phyloP scores from a whole-genome alignment of 2,888 invertebrate species.

The Yponomeuta plumbellus region DNA sequence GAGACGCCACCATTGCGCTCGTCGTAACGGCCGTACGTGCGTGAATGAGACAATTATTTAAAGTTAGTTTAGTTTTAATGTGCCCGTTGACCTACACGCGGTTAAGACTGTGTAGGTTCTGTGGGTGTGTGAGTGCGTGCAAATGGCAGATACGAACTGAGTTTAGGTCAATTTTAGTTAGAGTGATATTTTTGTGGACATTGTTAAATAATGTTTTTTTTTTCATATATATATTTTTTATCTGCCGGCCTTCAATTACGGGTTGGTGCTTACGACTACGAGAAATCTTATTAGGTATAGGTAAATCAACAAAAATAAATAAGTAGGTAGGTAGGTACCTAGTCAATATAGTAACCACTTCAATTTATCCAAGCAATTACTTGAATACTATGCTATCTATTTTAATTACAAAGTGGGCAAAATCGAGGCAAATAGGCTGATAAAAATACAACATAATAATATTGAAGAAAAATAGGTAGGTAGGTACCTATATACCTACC shows the following conservation, averaged over 20 bases:
- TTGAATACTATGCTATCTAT: too few species aligned
- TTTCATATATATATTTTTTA: not conserved
- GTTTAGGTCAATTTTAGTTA: slow-evolving; percentile 24
- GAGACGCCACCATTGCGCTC: slow-evolving; percentile 48
- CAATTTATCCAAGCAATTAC: too few species aligned
- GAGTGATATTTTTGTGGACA: not conserved
- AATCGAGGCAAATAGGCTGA: too few species aligned
- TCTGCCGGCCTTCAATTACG: not conserved
- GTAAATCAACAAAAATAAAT: too few species aligned
- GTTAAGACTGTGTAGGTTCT: slow-evolving; percentile 53
- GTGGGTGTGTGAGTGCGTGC: slow-evolving; percentile 40
- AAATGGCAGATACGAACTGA: slow-evolving; percentile 21
- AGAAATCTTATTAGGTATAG: too few species aligned
- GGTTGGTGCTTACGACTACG: too few species aligned
- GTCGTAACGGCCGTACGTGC: slow-evolving; percentile 52
- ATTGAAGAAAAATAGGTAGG: too few species aligned
- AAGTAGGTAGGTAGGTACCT: too few species aligned
- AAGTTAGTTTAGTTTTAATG: slow-evolving; percentile 65
- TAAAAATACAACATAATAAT: too few species aligned
- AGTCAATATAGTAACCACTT: too few species aligned
- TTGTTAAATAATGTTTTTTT: not conserved
- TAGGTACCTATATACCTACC: too few species aligned
- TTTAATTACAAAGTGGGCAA: too few species aligned
- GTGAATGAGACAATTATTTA: slow-evolving; percentile 75
- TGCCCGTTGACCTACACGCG: slow-evolving; percentile 22